Evolutionary conservation across 1,140 invertebrate species (phyloP).

Genomic region (Zaprionus ornatus): DNA sequence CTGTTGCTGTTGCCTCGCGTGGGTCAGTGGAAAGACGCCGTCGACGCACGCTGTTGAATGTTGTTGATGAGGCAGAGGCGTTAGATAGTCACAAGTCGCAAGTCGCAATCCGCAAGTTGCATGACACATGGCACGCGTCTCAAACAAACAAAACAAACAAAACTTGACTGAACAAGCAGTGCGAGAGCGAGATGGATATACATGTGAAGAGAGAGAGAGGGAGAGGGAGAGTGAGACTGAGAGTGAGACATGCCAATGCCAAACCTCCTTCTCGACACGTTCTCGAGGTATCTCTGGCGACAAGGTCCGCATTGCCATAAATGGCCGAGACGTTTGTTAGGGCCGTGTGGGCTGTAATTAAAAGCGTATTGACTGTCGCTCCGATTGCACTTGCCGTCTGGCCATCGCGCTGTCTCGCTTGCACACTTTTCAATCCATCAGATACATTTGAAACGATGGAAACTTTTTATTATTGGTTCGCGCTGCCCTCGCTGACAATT

Average conservation of each 20-base stretch:
- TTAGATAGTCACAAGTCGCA: conserved; percentile 79
- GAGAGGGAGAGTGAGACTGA: not conserved
- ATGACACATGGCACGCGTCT: conserved; percentile 80
- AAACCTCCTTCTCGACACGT: conserved; percentile 24
- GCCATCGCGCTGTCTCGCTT: conserved; percentile 52
- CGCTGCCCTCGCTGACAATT: conserved; percentile 38
- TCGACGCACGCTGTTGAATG: conserved; percentile 43
- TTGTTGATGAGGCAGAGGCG: conserved; percentile 78
- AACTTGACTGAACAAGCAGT: conserved; percentile 42
- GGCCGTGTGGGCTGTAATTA: conserved; percentile 76
- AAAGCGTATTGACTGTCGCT: conserved; percentile 74
- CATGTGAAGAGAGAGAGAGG: not conserved
- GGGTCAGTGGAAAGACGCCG: conserved; percentile 67
- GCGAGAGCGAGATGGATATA: conserved; percentile 5
- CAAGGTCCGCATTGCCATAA: conserved; percentile 75
- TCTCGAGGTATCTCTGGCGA: conserved; percentile 27
- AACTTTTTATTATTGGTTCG: conserved; percentile 73
- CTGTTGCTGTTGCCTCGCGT: conserved; percentile 47
- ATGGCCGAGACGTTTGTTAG: conserved; percentile 72
- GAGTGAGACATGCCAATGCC: conserved; percentile 59
- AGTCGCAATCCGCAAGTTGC: conserved; percentile 62
- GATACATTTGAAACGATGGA: conserved; percentile 26
- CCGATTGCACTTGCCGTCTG: conserved; percentile 54
- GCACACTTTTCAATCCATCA: conserved; percentile 44
- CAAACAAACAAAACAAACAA: conserved; percentile 46